These are phyloP conservation scores for Phoeniculus purpureus DNA, from an alignment of 2,797 vertebrate genomes.

Conservation along the genomic window DNA sequence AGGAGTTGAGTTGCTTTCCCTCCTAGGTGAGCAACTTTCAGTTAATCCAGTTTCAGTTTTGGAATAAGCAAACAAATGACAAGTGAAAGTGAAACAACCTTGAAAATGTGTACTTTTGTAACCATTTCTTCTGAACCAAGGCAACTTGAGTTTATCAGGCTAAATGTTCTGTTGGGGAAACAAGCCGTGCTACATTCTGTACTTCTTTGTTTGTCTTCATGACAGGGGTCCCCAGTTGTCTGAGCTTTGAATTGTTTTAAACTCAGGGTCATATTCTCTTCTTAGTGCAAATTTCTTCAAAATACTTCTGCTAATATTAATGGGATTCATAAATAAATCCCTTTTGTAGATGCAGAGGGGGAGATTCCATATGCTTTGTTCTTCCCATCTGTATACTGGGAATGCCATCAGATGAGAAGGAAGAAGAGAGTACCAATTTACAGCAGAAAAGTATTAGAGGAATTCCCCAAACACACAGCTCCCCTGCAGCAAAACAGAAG, in stretches of 20 bases:
- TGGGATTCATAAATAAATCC: neutral
- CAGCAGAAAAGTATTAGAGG: neutral
- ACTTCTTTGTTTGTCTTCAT: neutral
- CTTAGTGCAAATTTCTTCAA: neutral
- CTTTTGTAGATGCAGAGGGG: neutral
- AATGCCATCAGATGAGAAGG: neutral
- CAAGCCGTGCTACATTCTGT: neutral
- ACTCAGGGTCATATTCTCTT: neutral
- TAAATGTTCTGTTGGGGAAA: neutral
- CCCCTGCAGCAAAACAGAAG: neutral
- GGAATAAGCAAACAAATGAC: neutral
- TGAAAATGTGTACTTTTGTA: neutral
- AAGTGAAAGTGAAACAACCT: neutral
- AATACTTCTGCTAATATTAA: neutral
- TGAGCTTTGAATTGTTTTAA: neutral
- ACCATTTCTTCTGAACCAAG: slow-evolving; percentile 3
- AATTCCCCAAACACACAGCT: neutral
- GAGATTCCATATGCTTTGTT: neutral
- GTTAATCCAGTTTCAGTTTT: neutral
- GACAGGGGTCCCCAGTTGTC: neutral
- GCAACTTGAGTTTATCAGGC: neutral
- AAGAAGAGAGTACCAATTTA: neutral
- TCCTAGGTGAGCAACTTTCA: neutral
- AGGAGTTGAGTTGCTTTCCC: neutral
- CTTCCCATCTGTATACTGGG: neutral